Conservation (phyloP, 2,113 vertebrate genomes). For the Cardinalis cardinalis region DNA sequence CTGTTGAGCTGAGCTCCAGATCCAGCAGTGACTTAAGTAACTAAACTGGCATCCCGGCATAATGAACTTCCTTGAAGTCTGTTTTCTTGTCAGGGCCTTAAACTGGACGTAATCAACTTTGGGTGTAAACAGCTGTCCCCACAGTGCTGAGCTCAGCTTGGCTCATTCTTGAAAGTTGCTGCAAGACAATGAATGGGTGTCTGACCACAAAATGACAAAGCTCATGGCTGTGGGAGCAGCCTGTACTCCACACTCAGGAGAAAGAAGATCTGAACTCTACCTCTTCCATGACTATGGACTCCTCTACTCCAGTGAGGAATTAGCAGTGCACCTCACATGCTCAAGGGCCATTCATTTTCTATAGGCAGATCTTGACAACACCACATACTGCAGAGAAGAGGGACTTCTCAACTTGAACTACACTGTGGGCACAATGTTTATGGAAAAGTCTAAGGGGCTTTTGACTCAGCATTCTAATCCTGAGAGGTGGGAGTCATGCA, state of each 20-base stretch:
- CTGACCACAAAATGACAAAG: neutral
- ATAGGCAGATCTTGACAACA: neutral
- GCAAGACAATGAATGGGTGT: neutral
- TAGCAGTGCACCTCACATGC: neutral
- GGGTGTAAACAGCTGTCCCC: neutral
- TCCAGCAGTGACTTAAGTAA: neutral
- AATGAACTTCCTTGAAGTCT: neutral
- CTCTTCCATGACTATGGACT: neutral
- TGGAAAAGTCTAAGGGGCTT: neutral
- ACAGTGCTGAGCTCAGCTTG: neutral
- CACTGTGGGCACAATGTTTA: accelerated
- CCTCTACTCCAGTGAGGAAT: neutral
- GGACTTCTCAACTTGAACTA: neutral
- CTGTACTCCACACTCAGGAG: neutral
- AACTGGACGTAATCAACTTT: neutral
- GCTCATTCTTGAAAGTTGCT: neutral
- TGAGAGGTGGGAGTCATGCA: neutral
- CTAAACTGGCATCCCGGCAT: neutral
- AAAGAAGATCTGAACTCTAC: neutral
- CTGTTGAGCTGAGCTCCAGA: neutral
- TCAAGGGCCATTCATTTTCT: neutral
- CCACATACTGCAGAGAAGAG: neutral
- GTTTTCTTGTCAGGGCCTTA: neutral
- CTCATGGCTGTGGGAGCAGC: neutral
- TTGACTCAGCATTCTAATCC: neutral